Percentiles rank a stretch among this genome's conserved stretches.
Conservation (phyloP, 2,888 invertebrate genomes). For the Petrophora chlorosata region DNA sequence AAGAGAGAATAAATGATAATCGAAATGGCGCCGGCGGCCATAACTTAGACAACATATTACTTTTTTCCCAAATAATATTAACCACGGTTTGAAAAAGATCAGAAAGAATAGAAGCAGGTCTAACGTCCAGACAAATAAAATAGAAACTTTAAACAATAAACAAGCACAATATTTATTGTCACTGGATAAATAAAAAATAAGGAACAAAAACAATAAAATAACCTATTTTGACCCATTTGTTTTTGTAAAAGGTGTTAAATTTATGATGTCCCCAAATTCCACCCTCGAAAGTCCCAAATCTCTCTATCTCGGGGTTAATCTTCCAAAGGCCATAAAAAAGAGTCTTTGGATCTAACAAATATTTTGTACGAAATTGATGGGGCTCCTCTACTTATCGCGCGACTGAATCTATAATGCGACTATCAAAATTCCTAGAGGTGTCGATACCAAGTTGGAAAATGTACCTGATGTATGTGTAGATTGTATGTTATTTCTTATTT, state of each 20-base stretch:
- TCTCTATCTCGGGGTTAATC: slow-evolving; percentile 78
- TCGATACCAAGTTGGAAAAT: slow-evolving; percentile 74
- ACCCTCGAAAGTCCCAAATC: slow-evolving; percentile 69
- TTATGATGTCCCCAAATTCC: slow-evolving; percentile 69
- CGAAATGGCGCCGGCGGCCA: slow-evolving; percentile 4
- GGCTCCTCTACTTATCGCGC: slow-evolving; percentile 70
- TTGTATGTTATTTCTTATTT: slow-evolving; percentile 48
- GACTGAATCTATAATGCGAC: slow-evolving; percentile 65
- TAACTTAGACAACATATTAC: too few relatives aligned
- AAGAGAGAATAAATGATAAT: slow-evolving; percentile 28
- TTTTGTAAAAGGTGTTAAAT: slow-evolving; percentile 61
- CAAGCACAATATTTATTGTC: too few relatives aligned
- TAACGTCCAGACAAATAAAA: too few relatives aligned
- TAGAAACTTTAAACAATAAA: too few relatives aligned
- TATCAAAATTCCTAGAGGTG: slow-evolving; percentile 82
- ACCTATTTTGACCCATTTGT: slow-evolving; percentile 29
- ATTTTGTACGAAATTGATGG: slow-evolving; percentile 81
- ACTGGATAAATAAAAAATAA: background rate
- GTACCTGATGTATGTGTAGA: slow-evolving; percentile 55
- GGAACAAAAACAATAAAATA: slow-evolving; percentile 6
- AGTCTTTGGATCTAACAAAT: slow-evolving; percentile 79
- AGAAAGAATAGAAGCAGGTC: too few relatives aligned
- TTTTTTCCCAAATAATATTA: too few relatives aligned
- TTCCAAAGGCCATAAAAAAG: slow-evolving; percentile 76
- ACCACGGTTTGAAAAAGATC: too few relatives aligned